Base-by-base conservation (phyloP, 2,113 vertebrate species). In the Ophthalmolycus amberensis region DNA sequence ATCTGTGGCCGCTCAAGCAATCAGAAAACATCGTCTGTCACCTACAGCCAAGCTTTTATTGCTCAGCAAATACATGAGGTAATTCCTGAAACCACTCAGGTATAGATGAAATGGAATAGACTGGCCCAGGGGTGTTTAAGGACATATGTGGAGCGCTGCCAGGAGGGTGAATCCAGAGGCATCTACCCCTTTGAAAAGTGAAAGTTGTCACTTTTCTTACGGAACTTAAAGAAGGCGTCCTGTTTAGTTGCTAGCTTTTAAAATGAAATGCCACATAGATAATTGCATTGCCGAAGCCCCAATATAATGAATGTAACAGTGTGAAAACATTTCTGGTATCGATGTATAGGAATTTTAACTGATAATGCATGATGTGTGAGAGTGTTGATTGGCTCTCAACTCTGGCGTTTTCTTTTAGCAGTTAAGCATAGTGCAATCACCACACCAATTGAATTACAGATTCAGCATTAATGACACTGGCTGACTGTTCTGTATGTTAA, bases 1-100 rank as follows among this genome's bases (percentile, higher is more conserved):
- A 69, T 85, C 48, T 52, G 71, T 58, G 77, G 74, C 40, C 71
- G 46, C 65, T 75, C 64, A 69, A 64, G 72, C 81, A 77, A 79
- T 83, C 75, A 85, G 58, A 71, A 72, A 87, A 81, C 50, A 83
- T 75, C 44, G 34, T 75, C 48, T 62, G 48, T 80, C 78, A 62
- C 44, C 37, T 42, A 59, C 68, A 77, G 77, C 32, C 9, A 62
- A 62, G 67, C 46, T 78, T 80, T 58, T 79, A 76, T 74, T 79
- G 85, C 77, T 78, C 40, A 34, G 73, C 29, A 83, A 84, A 87
- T 48, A 50, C 48, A 83, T 6, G 12, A 64, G 44, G 52, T 67
- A 65, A 80, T 78, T 82, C 38, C 9, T 52, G 29, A 75, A 85
- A 63, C 52, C 56, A 46, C 65, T 78, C 66, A 34, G 67, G 68